These are phyloP conservation scores for Drosophila aff. DNA, from an alignment of 1,140 invertebrate genomes.

Conservation along the genomic window DNA sequence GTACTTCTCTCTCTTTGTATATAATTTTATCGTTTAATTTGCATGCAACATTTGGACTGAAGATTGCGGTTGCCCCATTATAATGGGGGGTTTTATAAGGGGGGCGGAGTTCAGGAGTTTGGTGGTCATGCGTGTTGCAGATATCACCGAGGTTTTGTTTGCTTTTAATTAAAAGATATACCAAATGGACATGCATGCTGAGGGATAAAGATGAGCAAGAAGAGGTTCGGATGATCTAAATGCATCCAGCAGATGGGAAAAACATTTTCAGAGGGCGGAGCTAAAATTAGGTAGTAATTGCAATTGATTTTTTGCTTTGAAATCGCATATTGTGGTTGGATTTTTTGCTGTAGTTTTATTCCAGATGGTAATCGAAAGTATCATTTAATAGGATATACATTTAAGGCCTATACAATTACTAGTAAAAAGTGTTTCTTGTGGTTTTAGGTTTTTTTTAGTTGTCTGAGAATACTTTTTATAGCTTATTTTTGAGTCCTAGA, in stretches of 20 bases:
- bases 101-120: slow-evolving; percentile 9
- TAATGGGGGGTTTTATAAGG: slow-evolving; percentile 19
- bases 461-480: neutral
- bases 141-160: slow-evolving; percentile 43
- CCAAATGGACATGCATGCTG: slow-evolving; percentile 69
- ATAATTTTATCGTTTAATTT: slow-evolving; percentile 35
- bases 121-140: slow-evolving; percentile 66
- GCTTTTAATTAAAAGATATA: slow-evolving; percentile 78
- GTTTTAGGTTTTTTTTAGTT: neutral
- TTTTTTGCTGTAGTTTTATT: neutral
- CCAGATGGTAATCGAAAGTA: neutral
- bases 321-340: neutral
- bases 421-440: neutral
- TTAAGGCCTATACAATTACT: neutral
- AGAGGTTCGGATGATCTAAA: slow-evolving; percentile 43
- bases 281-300: slow-evolving; percentile 20
- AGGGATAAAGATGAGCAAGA: neutral
- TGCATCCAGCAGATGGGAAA: slow-evolving; percentile 31
- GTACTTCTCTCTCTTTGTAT: slow-evolving; percentile 5
- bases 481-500: neutral
- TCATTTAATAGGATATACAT: neutral
- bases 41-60: slow-evolving; percentile 74
- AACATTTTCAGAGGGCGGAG: neutral
- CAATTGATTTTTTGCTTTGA: slow-evolving; percentile 1
- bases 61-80: slow-evolving; percentile 36